Percentiles rank a stretch among this genome's conserved stretches.
These are phyloP conservation scores for Drosophila nigromelanica DNA, from an alignment of 1,140 invertebrate genomes.

Conservation along the genomic window DNA sequence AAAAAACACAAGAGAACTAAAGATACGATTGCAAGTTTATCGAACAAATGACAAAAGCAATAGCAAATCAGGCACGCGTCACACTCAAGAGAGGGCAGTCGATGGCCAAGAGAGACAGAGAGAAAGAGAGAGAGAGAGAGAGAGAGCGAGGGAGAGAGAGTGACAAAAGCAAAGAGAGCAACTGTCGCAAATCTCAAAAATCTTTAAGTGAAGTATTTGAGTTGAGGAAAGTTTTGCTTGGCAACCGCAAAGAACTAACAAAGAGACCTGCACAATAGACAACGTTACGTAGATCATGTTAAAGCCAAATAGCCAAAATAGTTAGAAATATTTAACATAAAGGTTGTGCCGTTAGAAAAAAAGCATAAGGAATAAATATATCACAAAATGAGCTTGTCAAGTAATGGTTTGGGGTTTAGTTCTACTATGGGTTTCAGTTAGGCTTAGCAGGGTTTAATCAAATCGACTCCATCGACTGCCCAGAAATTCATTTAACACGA, in stretches of 20 bases:
- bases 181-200: neutral
- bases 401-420: neutral
- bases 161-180: too few species aligned
- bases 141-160: too few species aligned
- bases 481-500: conserved; percentile 1
- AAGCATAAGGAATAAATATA: neutral
- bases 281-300: conserved; percentile 21
- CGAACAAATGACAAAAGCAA: conserved; percentile 28
- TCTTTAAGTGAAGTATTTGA: conserved; percentile 1
- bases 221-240: neutral
- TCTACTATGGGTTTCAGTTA: conserved; percentile 1
- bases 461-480: conserved; percentile 27
- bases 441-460: conserved; percentile 3
- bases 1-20: conserved; percentile 44
- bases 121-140: neutral
- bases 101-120: conserved; percentile 1
- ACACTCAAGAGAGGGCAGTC: conserved; percentile 19
- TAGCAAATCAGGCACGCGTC: conserved; percentile 24
- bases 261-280: conserved; percentile 27
- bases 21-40: conserved; percentile 20
- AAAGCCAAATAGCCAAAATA: conserved; percentile 7
- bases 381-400: neutral
- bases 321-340: conserved; percentile 24
- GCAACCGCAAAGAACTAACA: neutral
- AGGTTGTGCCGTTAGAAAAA: conserved; percentile 30